Base-by-base conservation (phyloP, 2,797 vertebrate species). In the Chrysocyon brachyurus region DNA sequence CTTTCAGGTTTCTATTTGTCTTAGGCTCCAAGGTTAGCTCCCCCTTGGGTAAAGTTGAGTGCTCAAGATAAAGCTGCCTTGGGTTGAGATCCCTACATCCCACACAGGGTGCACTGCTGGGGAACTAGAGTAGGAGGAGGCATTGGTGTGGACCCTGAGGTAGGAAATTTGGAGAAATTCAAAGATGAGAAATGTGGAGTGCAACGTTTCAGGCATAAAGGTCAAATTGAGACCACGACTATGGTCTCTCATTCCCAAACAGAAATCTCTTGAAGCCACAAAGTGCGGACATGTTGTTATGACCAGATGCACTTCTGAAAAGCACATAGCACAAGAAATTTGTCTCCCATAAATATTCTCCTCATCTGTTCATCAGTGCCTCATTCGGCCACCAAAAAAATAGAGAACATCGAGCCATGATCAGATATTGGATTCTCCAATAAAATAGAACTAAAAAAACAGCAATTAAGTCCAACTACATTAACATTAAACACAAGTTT, bases 1-100 rank as follows among this genome's bases (percentile, higher is more conserved):
- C 64, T 87, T 92, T 70, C n/a, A 84, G 57, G 12, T 79, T 90
- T 92, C 49, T 40, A 6, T 89, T 70, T 63, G 31, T 95, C 36
- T 92, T 68, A 12, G 5, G 16, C 6, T 79, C 57, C 19, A 15
- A 72, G 26, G 26, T 33, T 57, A 57, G 87, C 36, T 92, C 40
- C 12, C 28, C 22, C 17, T 96, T n/a, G 56, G n/a, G 12, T 21
- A 88, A 56, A 68, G 16, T 1, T 91, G 46, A 91, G 26, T 56
- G 15, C 24, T 90, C 8, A 85, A 63, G 49, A 90, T 68, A 91
- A 85, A 88, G 31, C 2, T 84, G 9, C 12, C 36, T 77, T 79
- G 31, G n/a, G 33, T 21, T 12, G 21, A 46, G 36, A 63, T 70
- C 10, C 46, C n/a, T 17, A 86, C 21, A 40, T 16, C 33, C 26